Base-by-base conservation (phyloP, 2,113 vertebrate species). In the Hippocampus mohnikei region DNA sequence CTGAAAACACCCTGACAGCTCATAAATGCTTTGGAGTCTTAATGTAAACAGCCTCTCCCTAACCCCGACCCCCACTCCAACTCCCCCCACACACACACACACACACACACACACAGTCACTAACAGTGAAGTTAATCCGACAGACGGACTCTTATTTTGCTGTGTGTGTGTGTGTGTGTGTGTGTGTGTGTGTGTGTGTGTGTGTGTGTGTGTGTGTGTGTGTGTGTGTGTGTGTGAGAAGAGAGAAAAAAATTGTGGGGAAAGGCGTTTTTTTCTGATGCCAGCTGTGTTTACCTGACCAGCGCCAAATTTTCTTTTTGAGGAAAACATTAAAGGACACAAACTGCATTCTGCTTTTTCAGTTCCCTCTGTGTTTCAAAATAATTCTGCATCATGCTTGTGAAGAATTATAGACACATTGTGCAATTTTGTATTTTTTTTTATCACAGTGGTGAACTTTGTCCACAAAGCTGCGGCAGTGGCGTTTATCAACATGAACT, bases 21-120 rank as follows among this genome's bases (percentile, higher is more conserved):
- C 48, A 73, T 73, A 80, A 60, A 76, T 40, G 37, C 61, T 55
- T 61, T 67, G 12, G 55, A 78, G 68, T 64, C 63, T 70, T 70
- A 20, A 2, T 68, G 80, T 81, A 88, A 86, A 86, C 81, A 84
- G 15, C 15, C 15, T 15, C 12, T 27, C 5, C 10, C 23, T 25
- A 10, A 23, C 52, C 52, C 52, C 52, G 8, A 71, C 71, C 67
- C 50, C 10, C 75, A 44, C 55, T 5, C 4, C 46, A 3, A 12
- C 46, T 18, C 46, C 46, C 46, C 15, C 46, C 44, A 16, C 46
- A 48, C 46, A 48, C 15, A 48, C 12, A 48, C 46, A 48, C 15
- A 15, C 44, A 6, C 48, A 50, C 48, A 18, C 48, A 44, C n/a
- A n/a, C 50, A 46, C 71, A 20, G 52, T 23, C 15, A 25, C 61